Percentiles rank a stretch among this genome's conserved stretches.
Conservation (phyloP, 2,113 vertebrate genomes). For the Oostethus manadensis region DNA sequence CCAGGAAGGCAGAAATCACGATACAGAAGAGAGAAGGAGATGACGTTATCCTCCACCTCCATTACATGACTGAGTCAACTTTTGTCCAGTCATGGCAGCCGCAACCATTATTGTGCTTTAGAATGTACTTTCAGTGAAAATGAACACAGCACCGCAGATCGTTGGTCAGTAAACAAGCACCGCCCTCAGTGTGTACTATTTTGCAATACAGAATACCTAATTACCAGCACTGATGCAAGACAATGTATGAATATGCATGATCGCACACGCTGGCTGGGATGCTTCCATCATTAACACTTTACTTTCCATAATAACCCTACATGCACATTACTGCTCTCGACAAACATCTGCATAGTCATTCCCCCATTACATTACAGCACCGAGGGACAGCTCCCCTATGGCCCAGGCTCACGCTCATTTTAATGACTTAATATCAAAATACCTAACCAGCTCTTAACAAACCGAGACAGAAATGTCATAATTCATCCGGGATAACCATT, state of each 20-base stretch:
- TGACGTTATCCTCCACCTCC: slow-evolving; percentile 27
- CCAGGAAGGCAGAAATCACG: slow-evolving; percentile 49
- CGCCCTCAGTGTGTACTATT: slow-evolving; percentile 1
- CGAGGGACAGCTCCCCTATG: slow-evolving; percentile 29
- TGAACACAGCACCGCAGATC: slow-evolving; percentile 7
- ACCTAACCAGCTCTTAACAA: slow-evolving; percentile 22
- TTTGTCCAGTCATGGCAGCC: slow-evolving; percentile 4
- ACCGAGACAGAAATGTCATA: slow-evolving; percentile 27
- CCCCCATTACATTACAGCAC: slow-evolving; percentile 23
- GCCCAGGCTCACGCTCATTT: slow-evolving; percentile 20
- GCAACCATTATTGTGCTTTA: slow-evolving; percentile 36
- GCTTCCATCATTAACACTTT: slow-evolving; percentile 44
- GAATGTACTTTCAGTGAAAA: slow-evolving; percentile 14
- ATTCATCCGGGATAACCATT: slow-evolving; percentile 4
- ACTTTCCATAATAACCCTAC: slow-evolving; percentile 37
- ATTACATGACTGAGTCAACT: slow-evolving; percentile 57
- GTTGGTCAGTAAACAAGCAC: slow-evolving; percentile 17
- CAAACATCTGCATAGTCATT: slow-evolving; percentile 31
- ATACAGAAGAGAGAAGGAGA: slow-evolving; percentile 19
- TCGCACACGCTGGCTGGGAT: background rate
- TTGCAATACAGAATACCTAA: slow-evolving; percentile 23
- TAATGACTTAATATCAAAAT: slow-evolving; percentile 51
- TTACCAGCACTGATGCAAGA: slow-evolving; percentile 7
- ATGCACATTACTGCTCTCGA: slow-evolving; percentile 33
- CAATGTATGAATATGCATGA: slow-evolving; percentile 19